Evolutionary conservation across 1,140 invertebrate species (phyloP).

Genomic region (Polypedilum pembai): DNA sequence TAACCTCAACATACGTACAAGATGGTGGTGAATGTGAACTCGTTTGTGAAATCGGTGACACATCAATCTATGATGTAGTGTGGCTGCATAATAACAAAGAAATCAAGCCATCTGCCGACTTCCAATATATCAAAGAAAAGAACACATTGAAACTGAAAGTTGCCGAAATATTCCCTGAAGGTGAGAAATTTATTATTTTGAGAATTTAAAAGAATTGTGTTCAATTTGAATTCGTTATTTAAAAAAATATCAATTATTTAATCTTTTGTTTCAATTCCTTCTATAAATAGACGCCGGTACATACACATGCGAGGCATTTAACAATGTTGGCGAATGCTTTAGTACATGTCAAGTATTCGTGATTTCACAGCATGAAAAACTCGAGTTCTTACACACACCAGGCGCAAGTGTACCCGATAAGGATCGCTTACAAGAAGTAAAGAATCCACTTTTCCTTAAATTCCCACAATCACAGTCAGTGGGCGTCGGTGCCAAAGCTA

Average conservation of each 20-base stretch:
- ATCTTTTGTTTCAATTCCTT: neutral
- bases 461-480: conserved; percentile 86
- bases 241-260: neutral
- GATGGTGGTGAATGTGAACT: conserved; percentile 81
- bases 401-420: conserved; percentile 1
- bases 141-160: conserved; percentile 87
- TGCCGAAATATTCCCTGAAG: conserved; percentile 91
- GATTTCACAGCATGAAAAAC: conserved; percentile 76
- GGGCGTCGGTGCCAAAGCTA: conserved; percentile 68
- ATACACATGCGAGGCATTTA: conserved; percentile 94
- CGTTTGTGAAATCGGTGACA: conserved; percentile 77
- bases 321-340: conserved; percentile 88
- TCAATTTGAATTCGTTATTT: conserved; percentile 27
- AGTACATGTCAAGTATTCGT: conserved; percentile 83
- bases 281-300: conserved; percentile 56
- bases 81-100: conserved; percentile 97
- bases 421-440: conserved; percentile 38
- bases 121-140: conserved; percentile 83
- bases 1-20: conserved; percentile 68
- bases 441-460: conserved; percentile 74
- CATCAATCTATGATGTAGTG: conserved; percentile 82
- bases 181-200: conserved; percentile 44
- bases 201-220: too few relatives aligned
- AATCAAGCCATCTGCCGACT: conserved; percentile 93
- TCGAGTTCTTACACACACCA: conserved; percentile 21